A percentile compares a stretch with the other conserved stretches of the same genome.
These are phyloP conservation scores for Anagrus nilaparvatae DNA, from an alignment of 1,140 invertebrate species.

Conservation along the genomic window DNA sequence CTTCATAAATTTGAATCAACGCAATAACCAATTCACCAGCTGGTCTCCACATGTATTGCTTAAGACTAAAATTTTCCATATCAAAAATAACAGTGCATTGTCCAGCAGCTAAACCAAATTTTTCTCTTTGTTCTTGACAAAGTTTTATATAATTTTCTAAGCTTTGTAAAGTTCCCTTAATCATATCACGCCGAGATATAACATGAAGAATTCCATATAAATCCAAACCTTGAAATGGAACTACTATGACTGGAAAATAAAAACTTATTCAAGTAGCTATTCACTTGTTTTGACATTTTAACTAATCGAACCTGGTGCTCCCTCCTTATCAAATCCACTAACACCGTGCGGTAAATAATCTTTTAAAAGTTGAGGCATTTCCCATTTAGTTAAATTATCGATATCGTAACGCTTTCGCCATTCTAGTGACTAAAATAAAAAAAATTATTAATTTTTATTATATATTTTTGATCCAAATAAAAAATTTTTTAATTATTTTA, in stretches of 20 bases:
- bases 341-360: slow-evolving; percentile 67
- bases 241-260: slow-evolving; percentile 51
- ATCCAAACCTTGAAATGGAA: slow-evolving; percentile 65
- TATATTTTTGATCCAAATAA: too few relatives aligned
- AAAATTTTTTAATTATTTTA: too few relatives aligned
- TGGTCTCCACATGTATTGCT: slow-evolving; percentile 76
- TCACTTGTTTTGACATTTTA: neutral
- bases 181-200: slow-evolving; percentile 59
- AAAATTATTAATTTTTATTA: too few relatives aligned
- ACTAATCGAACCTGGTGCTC: slow-evolving; percentile 55
- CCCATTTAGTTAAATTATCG: slow-evolving; percentile 58
- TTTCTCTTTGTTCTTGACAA: slow-evolving; percentile 49
- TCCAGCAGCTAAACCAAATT: slow-evolving; percentile 48
- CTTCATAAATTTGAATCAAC: slow-evolving; percentile 74
- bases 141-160: slow-evolving; percentile 52
- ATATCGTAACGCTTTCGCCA: slow-evolving; percentile 72
- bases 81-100: slow-evolving; percentile 72
- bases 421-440: slow-evolving; percentile 53
- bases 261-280: neutral
- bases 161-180: slow-evolving; percentile 53
- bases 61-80: slow-evolving; percentile 73
- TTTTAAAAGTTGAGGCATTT: slow-evolving; percentile 57
- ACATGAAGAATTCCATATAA: slow-evolving; percentile 72
- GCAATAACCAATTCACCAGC: slow-evolving; percentile 75
- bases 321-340: slow-evolving; percentile 72